Evolutionary conservation across 2,797 vertebrate species (phyloP).

Genomic region (Pampus argenteus): DNA sequence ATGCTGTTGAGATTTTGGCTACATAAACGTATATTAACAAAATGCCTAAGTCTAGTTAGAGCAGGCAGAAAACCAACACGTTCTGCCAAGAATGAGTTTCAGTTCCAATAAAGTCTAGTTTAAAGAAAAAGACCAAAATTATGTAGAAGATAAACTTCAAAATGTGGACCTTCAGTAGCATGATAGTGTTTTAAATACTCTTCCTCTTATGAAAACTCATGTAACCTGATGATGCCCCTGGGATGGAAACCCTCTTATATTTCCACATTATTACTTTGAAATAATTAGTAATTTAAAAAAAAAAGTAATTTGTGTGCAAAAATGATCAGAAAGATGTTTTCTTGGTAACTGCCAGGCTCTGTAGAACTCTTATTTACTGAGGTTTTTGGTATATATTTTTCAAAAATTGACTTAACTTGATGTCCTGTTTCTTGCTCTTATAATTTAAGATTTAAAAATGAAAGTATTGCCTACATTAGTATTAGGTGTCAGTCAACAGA

Average conservation of each 20-base stretch:
- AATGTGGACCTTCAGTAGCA: background rate
- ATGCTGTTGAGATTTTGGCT: constrained; percentile 8
- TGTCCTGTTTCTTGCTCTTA: background rate
- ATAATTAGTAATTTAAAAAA: no score
- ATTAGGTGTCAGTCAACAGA: background rate
- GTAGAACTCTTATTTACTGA: background rate
- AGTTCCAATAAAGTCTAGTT: constrained; percentile 3
- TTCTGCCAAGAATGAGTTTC: background rate
- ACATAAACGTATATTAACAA: constrained; percentile 1
- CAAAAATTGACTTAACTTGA: no score
- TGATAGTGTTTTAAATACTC: constrained; percentile 10
- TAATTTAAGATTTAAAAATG: background rate
- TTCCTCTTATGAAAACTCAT: constrained; percentile 4
- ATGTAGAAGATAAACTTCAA: background rate
- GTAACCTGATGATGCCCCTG: background rate
- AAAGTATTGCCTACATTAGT: background rate
- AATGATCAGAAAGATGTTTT: background rate
- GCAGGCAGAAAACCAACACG: background rate
- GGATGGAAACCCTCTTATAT: background rate
- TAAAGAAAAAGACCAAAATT: constrained; percentile 31
- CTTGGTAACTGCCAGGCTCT: background rate
- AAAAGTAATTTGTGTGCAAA: background rate
- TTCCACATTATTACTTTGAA: background rate
- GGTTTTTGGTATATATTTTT: background rate
- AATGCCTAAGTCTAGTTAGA: constrained; percentile 22